Base-by-base conservation (phyloP, 1,140 invertebrate genomes). In the Adoxophyes honmai region DNA sequence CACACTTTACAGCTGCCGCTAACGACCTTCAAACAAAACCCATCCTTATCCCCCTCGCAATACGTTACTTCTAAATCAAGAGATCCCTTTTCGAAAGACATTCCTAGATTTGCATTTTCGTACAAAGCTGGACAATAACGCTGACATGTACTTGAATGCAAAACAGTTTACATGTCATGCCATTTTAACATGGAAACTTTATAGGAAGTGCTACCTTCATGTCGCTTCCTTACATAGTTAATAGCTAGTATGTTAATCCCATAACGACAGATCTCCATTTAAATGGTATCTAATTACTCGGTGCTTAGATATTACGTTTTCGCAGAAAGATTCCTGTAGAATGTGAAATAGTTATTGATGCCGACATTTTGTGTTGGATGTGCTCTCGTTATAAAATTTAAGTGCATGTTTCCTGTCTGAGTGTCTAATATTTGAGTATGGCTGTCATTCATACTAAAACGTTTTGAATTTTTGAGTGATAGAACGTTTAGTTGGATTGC, bases 81-180 rank as follows among this genome's bases (percentile, higher is more conserved):
- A 55, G 42, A 48, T 37, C 28, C 5, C 1, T 51, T 60, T 57
- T 16, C 21, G 38, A 59, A 57, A 34, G 34, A 42, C 44, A 63
- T 42, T 57, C 53, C 59, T 51, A 44, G 37, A 15, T 64, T 75
- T 57, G 69, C 59, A 58, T 67, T 65, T 60, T 57, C 55, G 64
- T 76, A 74, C 75, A 78, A 81, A 75, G 68, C 73, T 75, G 71
- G 69, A 84, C 78, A 82, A 84, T 84, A 86, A 76, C 74, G 62
- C 55, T 77, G 77, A 81, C 71, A 78, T 77, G 70, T 70, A 73
- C 57, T 80, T 80, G 71, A 79, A 86, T 84, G 83, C 76, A 81
- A 84, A 86, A 74, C 73, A 77, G 78, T 72, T 76, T 75, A 73
- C 70, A 72, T 79, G 70, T 81, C 78, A 79, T 73, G 70, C 64